Percentiles rank a stretch among this genome's conserved stretches.
Conservation (phyloP, 2,113 vertebrate species). For the Microcebus murinus region DNA sequence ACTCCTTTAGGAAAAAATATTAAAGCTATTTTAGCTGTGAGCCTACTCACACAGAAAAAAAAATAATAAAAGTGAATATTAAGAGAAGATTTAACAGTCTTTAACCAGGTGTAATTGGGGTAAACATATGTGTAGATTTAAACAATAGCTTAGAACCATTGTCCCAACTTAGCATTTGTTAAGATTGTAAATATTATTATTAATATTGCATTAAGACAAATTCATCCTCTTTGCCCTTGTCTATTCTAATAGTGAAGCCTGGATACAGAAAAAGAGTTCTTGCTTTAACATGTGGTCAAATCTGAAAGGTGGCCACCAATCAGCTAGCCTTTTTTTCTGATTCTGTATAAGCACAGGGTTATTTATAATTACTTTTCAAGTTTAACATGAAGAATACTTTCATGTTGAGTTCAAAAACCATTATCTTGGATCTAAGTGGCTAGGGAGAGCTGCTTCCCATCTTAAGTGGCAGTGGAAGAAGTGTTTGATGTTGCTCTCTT, state of each 20-base stretch:
- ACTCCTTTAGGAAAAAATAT: background rate
- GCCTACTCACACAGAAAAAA: background rate
- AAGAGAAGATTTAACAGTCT: background rate
- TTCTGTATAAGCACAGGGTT: background rate
- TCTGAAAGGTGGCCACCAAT: background rate
- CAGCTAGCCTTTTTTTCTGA: background rate
- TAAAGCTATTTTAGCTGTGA: constrained; percentile 13
- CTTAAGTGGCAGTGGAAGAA: background rate
- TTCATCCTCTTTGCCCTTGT: background rate
- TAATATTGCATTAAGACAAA: background rate
- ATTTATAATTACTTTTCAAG: constrained; percentile 1
- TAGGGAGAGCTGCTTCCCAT: background rate
- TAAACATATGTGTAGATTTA: background rate
- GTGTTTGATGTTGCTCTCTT: background rate
- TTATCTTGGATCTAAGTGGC: background rate
- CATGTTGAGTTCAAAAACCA: background rate
- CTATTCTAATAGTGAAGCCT: background rate
- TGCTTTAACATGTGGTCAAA: background rate
- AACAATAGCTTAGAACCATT: background rate
- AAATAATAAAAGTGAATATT: background rate
- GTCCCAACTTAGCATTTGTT: background rate
- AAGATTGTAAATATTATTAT: background rate
- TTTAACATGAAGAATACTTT: background rate
- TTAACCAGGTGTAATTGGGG: background rate
- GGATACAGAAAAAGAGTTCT: background rate